phyloP scores from a whole-genome alignment of 64 coral and sea anemone species.

The Anthopleura sola region DNA sequence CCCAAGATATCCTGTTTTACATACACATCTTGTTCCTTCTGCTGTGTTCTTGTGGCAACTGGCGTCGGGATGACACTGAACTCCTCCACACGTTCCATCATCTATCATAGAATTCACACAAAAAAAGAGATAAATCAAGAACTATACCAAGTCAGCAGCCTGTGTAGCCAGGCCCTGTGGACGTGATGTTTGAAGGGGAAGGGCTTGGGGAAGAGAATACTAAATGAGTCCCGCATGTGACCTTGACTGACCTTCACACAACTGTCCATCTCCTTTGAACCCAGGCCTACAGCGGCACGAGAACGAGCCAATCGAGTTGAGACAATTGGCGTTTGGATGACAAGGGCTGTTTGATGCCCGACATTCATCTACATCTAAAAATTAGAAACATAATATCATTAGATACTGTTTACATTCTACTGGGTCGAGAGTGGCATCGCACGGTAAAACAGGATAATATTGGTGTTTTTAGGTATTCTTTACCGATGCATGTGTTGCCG shows the following conservation, averaged over 20 bases:
- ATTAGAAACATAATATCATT: background rate
- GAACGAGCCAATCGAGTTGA: slow-evolving; percentile 42
- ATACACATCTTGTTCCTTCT: slow-evolving; percentile 31
- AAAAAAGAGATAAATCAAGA: background rate
- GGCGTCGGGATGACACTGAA: slow-evolving; percentile 55
- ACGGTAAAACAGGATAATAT: background rate
- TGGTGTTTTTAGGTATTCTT: background rate
- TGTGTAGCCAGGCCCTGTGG: background rate
- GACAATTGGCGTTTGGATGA: slow-evolving; percentile 38
- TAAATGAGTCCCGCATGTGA: background rate
- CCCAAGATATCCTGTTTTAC: slow-evolving; percentile 46
- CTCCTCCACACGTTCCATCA: slow-evolving; percentile 54
- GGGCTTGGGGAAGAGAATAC: background rate
- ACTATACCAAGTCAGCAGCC: background rate
- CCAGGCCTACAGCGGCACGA: slow-evolving; percentile 42
- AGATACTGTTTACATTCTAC: background rate
- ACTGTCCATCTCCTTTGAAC: slow-evolving; percentile 29
- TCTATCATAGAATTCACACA: background rate
- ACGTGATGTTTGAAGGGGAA: no score
- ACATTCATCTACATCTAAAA: slow-evolving; percentile 52
- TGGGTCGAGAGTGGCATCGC: no score
- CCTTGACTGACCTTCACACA: slow-evolving; percentile 36
- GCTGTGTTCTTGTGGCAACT: slow-evolving; percentile 7
- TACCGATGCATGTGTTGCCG: slow-evolving; percentile 32
- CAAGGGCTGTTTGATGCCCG: slow-evolving; percentile 5